Evolutionary conservation across 2,797 vertebrate species (phyloP), one percentile per base, ranked within the genome.

Genomic region (Hemitrygon akajei): DNA sequence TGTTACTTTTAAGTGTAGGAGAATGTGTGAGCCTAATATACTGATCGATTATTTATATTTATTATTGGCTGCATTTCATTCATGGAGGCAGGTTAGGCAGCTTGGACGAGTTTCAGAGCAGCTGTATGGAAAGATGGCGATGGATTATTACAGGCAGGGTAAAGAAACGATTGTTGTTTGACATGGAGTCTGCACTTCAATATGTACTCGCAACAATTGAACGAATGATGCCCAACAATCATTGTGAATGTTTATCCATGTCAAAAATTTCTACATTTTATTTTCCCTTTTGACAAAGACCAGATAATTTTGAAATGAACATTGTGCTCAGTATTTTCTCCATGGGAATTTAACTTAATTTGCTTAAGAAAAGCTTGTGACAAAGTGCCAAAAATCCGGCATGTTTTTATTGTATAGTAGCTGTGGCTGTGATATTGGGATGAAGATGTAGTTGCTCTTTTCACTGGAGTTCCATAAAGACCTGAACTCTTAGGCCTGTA

Each of bases 41-140:
- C 71, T 58, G 91, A 93, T 93, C 76, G 69, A 93, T 76, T 93
- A 86, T 60, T 56, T 84, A 7, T 82, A 37, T 91, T 71, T 91
- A 37, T 91, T 93, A 93, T 76, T 93, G 91, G 69, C 91, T 92
- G 91, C 91, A 75, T 66, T 92, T n/a, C 69, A 27, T 92, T 92
- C 91, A 92, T 69, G 87, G 89, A 91, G 34, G 89, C 89, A 91
- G 91, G 71, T 58, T 47, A 58, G 91, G 73, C 37, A 93, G 71
- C 71, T 93, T 93, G 91, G 27, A 93, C 76, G 91, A 71, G n/a
- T 93, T 93, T 93, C 91, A 93, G 91, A 56, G 71, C 37, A 11
- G 71, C 91, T 75, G 71, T 47, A 56, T 93, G 91, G 71, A 58
- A 93, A 75, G 71, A 93, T 93, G 91, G 91, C 71, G 71, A 93